phyloP scores from a whole-genome alignment of 1,140 invertebrate species.

The Trialeurodes vaporariorum region DNA sequence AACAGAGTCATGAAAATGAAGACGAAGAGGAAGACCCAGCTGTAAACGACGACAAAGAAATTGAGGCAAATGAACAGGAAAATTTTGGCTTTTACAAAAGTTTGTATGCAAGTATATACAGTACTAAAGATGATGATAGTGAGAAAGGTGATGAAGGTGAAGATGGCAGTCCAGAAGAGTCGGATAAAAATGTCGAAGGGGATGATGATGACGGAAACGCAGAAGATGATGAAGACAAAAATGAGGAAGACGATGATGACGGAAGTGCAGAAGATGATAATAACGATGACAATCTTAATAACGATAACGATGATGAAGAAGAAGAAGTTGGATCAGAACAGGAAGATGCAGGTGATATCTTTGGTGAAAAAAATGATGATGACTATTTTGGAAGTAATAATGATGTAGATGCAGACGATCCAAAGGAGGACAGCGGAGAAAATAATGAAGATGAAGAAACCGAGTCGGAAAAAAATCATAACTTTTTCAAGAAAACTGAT shows the following conservation, averaged over 20 bases:
- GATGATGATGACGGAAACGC: conserved; percentile 21
- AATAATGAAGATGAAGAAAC: conserved; percentile 22
- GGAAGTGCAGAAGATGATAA: conserved; percentile 22
- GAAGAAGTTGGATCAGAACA: conserved; percentile 26
- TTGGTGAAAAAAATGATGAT: conserved; percentile 26
- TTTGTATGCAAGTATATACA: not conserved
- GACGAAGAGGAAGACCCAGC: conserved; percentile 9
- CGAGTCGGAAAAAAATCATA: conserved; percentile 9
- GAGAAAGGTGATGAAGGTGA: conserved; percentile 31
- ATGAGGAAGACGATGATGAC: conserved; percentile 29
- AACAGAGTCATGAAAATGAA: conserved; percentile 12
- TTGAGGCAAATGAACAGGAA: no score
- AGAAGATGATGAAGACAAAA: conserved; percentile 25
- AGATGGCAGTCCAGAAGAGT: conserved; percentile 32
- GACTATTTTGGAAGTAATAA: conserved; percentile 26
- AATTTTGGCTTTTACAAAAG: not conserved
- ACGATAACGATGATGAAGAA: conserved; percentile 25
- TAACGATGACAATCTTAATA: not conserved
- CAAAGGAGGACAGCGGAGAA: conserved; percentile 23
- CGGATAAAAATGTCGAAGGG: conserved; percentile 28
- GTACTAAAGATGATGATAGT: conserved; percentile 1
- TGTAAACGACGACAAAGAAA: not conserved
- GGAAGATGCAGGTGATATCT: conserved; percentile 28
- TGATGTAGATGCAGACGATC: conserved; percentile 24
- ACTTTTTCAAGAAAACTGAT: not conserved